These are phyloP conservation scores for Elanus axillaris DNA, from an alignment of 2,113 vertebrate species.

Conservation along the genomic window DNA sequence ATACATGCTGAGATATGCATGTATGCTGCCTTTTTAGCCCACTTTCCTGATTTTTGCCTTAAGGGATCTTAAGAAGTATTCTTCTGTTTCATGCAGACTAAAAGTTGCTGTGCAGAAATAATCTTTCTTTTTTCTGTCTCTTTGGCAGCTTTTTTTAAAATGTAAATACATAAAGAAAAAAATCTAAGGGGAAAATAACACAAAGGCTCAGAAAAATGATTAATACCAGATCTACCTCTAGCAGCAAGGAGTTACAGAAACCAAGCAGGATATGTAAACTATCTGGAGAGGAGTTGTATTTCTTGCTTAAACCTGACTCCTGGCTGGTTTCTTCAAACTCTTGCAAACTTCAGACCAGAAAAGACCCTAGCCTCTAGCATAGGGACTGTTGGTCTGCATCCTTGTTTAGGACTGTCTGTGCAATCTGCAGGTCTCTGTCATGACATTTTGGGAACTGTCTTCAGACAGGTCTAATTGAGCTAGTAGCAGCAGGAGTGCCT, in stretches of 20 bases:
- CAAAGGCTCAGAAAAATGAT: neutral
- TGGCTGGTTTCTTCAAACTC: neutral
- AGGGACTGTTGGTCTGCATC: neutral
- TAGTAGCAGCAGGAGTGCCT: neutral
- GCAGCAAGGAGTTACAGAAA: neutral
- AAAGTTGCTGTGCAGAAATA: neutral
- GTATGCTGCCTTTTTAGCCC: neutral
- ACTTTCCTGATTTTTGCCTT: neutral
- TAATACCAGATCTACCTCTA: neutral
- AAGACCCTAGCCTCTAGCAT: neutral
- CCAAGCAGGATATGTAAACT: neutral
- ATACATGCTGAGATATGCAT: neutral
- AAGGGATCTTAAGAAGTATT: neutral
- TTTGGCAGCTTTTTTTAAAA: neutral
- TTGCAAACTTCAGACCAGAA: neutral
- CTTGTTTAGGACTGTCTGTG: neutral
- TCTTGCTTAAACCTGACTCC: neutral
- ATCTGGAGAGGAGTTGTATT: neutral
- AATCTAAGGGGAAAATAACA: neutral
- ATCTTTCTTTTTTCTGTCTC: neutral
- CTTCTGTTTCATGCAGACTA: neutral
- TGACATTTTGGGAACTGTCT: neutral
- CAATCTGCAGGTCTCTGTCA: neutral
- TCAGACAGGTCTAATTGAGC: neutral
- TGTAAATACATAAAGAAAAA: neutral